A percentile compares a stretch with the other conserved stretches of the same genome.
Conservation (phyloP, 1,140 invertebrate genomes). For the Nasonia vitripennis region DNA sequence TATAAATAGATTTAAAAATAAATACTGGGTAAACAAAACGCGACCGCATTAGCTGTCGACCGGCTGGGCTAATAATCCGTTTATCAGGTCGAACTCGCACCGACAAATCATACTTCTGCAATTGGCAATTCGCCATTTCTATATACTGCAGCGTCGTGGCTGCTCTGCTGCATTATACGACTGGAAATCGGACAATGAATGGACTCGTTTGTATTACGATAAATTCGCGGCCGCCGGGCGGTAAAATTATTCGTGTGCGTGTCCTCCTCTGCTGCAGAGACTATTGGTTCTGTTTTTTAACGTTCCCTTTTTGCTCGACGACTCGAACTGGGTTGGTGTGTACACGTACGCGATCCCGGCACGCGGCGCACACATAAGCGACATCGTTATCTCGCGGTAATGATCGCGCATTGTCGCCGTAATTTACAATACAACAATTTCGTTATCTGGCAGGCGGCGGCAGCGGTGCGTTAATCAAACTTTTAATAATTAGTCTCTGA, state of each 20-base stretch:
- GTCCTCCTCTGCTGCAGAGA: background rate
- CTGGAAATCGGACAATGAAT: conserved; percentile 28
- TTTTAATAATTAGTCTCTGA: conserved; percentile 31
- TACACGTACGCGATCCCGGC: background rate
- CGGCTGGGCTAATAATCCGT: conserved; percentile 25
- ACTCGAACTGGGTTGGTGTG: background rate
- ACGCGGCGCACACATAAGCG: background rate
- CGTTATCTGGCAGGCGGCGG: background rate
- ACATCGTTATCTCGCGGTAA: conserved; percentile 24
- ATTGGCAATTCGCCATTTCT: conserved; percentile 47
- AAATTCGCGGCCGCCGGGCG: conserved; percentile 6
- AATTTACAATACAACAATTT: conserved; percentile 31
- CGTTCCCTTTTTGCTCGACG: background rate
- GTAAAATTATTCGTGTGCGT: background rate
- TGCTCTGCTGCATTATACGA: background rate
- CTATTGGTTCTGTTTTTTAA: background rate
- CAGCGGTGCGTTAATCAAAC: conserved; percentile 8
- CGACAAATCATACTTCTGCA: conserved; percentile 33
- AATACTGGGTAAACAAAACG: background rate
- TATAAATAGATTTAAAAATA: conserved; percentile 31
- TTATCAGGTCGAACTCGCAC: conserved; percentile 28
- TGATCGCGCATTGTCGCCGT: conserved; percentile 20
- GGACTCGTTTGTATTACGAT: conserved; percentile 39
- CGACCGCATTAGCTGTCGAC: conserved; percentile 8
- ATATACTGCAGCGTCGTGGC: background rate